phyloP scores from a whole-genome alignment of 1,140 invertebrate species.

The Hylyphantes graminicola region DNA sequence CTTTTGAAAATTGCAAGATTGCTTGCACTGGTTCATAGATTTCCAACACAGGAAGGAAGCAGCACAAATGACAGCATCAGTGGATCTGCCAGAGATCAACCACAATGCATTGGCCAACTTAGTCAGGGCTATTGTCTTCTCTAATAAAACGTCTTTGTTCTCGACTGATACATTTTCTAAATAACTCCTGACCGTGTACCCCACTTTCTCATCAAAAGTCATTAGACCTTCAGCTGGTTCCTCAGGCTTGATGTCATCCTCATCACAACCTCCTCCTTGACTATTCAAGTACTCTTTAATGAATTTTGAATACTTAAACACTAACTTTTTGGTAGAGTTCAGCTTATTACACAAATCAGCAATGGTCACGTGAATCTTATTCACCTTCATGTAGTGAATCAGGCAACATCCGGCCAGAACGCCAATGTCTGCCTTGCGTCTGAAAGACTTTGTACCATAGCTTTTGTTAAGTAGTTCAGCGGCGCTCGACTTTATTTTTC shows the following conservation, averaged over 20 bases:
- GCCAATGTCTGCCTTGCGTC: constrained; percentile 6
- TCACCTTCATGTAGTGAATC: background rate
- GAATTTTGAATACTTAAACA: constrained; percentile 22
- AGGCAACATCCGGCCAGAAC: constrained; percentile 35
- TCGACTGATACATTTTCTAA: background rate
- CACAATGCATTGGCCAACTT: constrained; percentile 33
- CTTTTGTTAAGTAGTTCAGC: background rate
- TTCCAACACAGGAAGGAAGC: constrained; percentile 37
- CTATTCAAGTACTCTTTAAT: background rate
- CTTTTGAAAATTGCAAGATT: background rate
- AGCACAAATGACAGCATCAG: constrained; percentile 9
- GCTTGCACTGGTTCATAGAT: background rate
- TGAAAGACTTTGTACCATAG: background rate
- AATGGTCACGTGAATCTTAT: background rate
- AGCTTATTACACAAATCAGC: background rate
- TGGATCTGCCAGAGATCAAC: constrained; percentile 17
- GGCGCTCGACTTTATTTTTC: background rate
- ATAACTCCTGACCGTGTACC: background rate
- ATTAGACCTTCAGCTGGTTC: background rate
- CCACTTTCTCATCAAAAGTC: background rate
- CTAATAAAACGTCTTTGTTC: background rate
- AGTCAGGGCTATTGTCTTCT: constrained; percentile 7
- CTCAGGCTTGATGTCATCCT: background rate
- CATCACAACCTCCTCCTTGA: background rate
- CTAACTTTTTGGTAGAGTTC: constrained; percentile 15